Evolutionary conservation across 2,797 vertebrate species (phyloP).

Genomic region (Melanotaenia maccullochi): DNA sequence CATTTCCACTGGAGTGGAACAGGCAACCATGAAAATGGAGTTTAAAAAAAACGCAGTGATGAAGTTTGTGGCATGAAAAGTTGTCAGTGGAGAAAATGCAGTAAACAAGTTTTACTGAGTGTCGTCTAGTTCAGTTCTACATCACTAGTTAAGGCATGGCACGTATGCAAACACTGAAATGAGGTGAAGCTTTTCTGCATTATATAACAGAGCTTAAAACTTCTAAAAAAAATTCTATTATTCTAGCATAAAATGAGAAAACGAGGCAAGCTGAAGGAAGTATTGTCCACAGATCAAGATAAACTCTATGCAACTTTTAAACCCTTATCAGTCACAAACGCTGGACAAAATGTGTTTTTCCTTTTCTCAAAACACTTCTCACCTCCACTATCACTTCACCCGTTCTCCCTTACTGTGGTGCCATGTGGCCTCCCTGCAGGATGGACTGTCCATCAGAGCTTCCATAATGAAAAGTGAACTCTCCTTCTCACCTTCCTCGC

Average conservation of each 20-base stretch:
- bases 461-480: conserved; percentile 60
- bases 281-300: conserved; percentile 8
- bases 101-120: too few relatives aligned
- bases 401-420: conserved; percentile 7
- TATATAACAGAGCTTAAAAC: too few relatives aligned
- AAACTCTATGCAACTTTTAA: conserved; percentile 25
- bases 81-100: too few relatives aligned
- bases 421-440: conserved; percentile 6
- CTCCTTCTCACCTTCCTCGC: conserved; percentile 22
- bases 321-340: conserved; percentile 3
- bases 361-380: conserved; percentile 12
- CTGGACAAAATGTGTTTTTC: conserved; percentile 11
- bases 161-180: neutral
- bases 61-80: neutral
- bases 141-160: too few relatives aligned
- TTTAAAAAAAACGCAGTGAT: neutral
- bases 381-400: neutral
- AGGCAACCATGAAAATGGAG: neutral
- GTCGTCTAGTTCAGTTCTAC: neutral
- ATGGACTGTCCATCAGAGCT: conserved; percentile 40
- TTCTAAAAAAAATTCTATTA: too few relatives aligned
- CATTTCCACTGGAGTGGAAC: neutral
- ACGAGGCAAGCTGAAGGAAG: neutral
- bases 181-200: too few relatives aligned
- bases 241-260: neutral